These are phyloP conservation scores for Bugulina stolonifera DNA, from an alignment of 2,888 invertebrate species.

Conservation along the genomic window DNA sequence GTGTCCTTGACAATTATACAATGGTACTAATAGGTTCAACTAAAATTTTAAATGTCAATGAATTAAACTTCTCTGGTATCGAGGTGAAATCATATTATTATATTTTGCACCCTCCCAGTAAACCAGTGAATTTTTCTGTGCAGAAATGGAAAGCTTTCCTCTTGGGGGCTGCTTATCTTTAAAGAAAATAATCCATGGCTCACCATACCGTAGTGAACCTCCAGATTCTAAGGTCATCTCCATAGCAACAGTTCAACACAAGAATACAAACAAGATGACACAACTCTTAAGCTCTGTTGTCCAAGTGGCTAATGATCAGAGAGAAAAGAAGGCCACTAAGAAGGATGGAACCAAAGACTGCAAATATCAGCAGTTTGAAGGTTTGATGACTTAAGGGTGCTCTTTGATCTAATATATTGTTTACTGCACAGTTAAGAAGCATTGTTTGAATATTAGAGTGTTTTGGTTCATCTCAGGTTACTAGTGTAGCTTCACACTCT, in stretches of 20 bases:
- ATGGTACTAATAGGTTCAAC: no score
- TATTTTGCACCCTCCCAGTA: no score
- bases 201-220: slow-evolving; percentile 32
- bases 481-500: no score
- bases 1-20: no score
- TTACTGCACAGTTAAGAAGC: no score
- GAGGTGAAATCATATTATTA: no score
- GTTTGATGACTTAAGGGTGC: no score
- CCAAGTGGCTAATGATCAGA: slow-evolving; percentile 51
- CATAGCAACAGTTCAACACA: slow-evolving; percentile 53
- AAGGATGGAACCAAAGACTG: slow-evolving; percentile 49
- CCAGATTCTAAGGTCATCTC: slow-evolving; percentile 44
- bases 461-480: no score
- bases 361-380: slow-evolving; percentile 52
- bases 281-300: slow-evolving; percentile 49
- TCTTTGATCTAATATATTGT: no score
- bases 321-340: slow-evolving; percentile 46
- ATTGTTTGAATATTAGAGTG: no score
- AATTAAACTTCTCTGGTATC: slow-evolving; percentile 30
- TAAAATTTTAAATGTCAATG: slow-evolving; percentile 84
- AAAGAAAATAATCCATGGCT: slow-evolving; percentile 34
- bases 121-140: background rate
- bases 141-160: slow-evolving; percentile 30
- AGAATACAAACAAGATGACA: slow-evolving; percentile 47
- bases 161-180: slow-evolving; percentile 28